These are phyloP conservation scores for Diceros bicornis DNA, from an alignment of 2,797 vertebrate species.

Conservation along the genomic window DNA sequence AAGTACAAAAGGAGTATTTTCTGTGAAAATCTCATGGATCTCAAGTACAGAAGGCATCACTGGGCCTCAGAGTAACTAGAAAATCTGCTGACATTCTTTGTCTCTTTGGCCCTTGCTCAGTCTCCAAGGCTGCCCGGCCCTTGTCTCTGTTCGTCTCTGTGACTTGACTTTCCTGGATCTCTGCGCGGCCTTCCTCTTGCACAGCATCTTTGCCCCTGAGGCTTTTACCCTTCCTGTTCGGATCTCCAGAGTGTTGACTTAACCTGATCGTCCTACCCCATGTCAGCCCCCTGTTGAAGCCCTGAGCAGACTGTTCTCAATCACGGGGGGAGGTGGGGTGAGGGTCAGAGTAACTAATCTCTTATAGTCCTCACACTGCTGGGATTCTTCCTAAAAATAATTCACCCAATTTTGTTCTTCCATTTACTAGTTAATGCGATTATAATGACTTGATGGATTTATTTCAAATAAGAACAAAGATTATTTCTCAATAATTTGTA, in stretches of 20 bases:
- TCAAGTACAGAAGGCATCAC: background rate
- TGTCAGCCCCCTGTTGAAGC: background rate
- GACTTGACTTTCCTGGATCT: background rate
- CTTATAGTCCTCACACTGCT: background rate
- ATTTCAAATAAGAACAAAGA: constrained; percentile 4
- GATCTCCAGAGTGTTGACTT: background rate
- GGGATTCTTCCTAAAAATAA: background rate
- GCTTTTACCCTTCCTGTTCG: background rate
- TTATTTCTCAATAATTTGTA: constrained; percentile 48
- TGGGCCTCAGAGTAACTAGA: background rate
- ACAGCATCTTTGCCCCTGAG: background rate
- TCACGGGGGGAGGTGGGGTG: background rate
- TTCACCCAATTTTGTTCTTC: background rate
- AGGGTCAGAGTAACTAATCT: background rate
- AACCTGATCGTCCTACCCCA: background rate
- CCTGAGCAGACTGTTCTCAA: background rate
- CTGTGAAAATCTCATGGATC: background rate
- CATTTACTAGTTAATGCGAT: background rate
- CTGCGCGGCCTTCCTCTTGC: background rate
- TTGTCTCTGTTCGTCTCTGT: background rate
- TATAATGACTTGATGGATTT: background rate
- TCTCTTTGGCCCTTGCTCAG: background rate
- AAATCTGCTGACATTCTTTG: background rate
- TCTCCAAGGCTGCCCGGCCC: background rate
- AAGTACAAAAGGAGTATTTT: background rate